A percentile compares a stretch with the other conserved stretches of the same genome.
Evolutionary conservation across 2,797 vertebrate genomes (phyloP).

Genomic region (Acanthopagrus latus): DNA sequence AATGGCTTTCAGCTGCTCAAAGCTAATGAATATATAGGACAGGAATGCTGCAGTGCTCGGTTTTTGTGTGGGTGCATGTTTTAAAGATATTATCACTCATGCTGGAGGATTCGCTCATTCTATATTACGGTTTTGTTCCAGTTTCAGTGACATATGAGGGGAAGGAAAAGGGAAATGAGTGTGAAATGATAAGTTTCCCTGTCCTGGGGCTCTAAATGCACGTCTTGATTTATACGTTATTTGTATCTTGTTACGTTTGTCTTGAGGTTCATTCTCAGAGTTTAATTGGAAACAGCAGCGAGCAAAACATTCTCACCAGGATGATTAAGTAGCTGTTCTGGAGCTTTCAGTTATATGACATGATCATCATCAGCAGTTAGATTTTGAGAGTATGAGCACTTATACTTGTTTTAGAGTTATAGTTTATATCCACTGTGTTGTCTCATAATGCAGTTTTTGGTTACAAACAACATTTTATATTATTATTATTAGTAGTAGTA

Average conservation of each 20-base stretch:
- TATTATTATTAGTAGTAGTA: too few species aligned
- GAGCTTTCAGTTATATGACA: background rate
- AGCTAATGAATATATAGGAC: slow-evolving; percentile 32
- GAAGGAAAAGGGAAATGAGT: slow-evolving; percentile 20
- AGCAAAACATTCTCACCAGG: background rate
- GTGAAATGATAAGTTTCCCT: slow-evolving; percentile 17
- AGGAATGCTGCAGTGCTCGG: slow-evolving; percentile 20
- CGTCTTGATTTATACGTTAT: background rate
- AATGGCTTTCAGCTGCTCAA: slow-evolving; percentile 42
- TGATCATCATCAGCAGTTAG: background rate
- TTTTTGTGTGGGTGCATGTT: slow-evolving; percentile 23
- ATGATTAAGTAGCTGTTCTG: background rate
- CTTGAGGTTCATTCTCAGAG: background rate
- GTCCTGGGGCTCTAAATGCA: background rate
- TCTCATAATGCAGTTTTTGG: background rate
- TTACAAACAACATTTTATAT: background rate
- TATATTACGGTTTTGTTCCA: slow-evolving; percentile 13
- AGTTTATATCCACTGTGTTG: background rate
- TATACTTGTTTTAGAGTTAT: too few species aligned
- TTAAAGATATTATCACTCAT: slow-evolving; percentile 29
- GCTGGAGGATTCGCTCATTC: slow-evolving; percentile 9
- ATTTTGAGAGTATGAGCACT: background rate
- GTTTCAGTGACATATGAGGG: background rate
- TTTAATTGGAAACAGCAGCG: background rate
- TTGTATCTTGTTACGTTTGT: background rate